Evolutionary conservation across 2,888 invertebrate species (phyloP).

Genomic region (Amphipoea oculea): DNA sequence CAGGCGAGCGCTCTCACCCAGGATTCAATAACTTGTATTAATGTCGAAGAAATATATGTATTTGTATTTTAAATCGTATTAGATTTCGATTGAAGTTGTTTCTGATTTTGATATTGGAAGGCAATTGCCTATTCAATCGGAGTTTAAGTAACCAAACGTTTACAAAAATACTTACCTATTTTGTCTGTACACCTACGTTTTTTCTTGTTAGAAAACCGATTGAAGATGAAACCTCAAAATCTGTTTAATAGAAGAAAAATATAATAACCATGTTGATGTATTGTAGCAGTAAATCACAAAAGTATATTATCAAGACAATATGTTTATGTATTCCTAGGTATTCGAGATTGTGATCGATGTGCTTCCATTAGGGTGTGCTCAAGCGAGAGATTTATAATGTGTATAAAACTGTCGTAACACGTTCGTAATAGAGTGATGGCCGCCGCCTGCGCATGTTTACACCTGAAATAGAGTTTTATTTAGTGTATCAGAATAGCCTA

Average conservation of each 20-base stretch:
- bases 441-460: conserved; percentile 7
- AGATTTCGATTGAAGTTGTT: not conserved
- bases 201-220: conserved; percentile 8
- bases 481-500: conserved; percentile 6
- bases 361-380: conserved; percentile 41
- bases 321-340: conserved; percentile 19
- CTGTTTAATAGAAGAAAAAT: conserved; percentile 11
- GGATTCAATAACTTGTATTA: not conserved
- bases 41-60: conserved; percentile 21
- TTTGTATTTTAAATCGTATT: conserved; percentile 19
- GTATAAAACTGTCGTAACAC: conserved; percentile 50
- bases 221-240: conserved; percentile 8
- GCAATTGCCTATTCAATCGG: not conserved
- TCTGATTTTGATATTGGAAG: not conserved
- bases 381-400: conserved; percentile 40
- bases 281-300: conserved; percentile 37
- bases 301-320: conserved; percentile 22
- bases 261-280: conserved; percentile 35
- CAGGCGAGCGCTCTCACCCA: not conserved
- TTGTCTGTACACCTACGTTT: not conserved
- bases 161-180: not conserved
- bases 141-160: not conserved
- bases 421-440: not conserved
- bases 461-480: conserved; percentile 31
- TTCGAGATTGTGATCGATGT: conserved; percentile 29